A percentile compares a stretch with the other conserved stretches of the same genome.
These are phyloP conservation scores for Poeciliopsis paucimaculata DNA, from an alignment of 2,797 vertebrate genomes.

Conservation along the genomic window DNA sequence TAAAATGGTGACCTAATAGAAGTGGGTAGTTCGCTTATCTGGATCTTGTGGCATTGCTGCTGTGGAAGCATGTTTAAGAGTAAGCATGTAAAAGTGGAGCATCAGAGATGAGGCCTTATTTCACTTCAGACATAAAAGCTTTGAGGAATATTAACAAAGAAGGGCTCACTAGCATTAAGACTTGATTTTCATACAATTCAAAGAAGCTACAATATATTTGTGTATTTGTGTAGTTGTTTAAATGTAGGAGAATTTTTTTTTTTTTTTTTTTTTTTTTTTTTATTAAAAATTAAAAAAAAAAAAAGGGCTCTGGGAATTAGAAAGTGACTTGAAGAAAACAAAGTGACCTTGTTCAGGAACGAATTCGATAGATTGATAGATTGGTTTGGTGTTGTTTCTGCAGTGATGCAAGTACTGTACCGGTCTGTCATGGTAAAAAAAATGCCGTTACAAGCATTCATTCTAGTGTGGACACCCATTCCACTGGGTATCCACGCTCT, in stretches of 20 bases:
- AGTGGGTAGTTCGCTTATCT: slow-evolving; percentile 68
- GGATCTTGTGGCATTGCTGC: slow-evolving; percentile 66
- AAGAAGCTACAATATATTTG: background rate
- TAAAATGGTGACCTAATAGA: slow-evolving; percentile 68
- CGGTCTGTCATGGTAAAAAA: background rate
- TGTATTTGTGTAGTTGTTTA: background rate
- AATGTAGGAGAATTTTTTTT: background rate
- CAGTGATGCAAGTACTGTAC: background rate
- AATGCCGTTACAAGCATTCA: background rate
- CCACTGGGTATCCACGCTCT: background rate
- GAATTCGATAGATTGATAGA: background rate
- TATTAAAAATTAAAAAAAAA: too few relatives aligned
- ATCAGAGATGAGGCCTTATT: slow-evolving; percentile 49
- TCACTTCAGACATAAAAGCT: slow-evolving; percentile 48
- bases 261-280: background rate
- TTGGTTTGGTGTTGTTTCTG: background rate
- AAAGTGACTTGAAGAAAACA: background rate
- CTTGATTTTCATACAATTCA: background rate
- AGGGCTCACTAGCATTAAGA: slow-evolving; percentile 17
- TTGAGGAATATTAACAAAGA: slow-evolving; percentile 4
- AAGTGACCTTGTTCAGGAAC: background rate
- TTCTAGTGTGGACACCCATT: background rate
- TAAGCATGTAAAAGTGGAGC: slow-evolving; percentile 54
- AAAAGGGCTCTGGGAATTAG: background rate
- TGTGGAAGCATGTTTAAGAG: slow-evolving; percentile 48